phyloP scores from a whole-genome alignment of 2,113 vertebrate species.

The Pterocles orientalis region DNA sequence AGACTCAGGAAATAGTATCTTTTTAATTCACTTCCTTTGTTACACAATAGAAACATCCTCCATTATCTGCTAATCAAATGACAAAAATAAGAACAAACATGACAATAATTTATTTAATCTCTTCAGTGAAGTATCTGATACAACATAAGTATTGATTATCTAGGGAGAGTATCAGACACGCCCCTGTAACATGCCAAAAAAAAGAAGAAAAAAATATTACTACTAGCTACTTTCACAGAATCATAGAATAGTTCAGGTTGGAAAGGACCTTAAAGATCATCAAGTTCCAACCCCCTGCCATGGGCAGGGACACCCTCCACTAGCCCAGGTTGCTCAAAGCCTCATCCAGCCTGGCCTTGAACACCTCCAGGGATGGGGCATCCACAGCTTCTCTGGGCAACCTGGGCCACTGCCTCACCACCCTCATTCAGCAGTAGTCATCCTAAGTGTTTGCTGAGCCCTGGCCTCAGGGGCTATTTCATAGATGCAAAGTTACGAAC shows the following conservation, averaged over 20 bases:
- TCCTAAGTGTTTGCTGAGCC: neutral
- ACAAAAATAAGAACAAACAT: neutral
- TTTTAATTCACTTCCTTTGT: neutral
- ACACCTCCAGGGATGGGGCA: too few relatives aligned
- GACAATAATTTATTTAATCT: neutral
- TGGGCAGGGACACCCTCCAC: too few relatives aligned
- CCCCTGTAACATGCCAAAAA: neutral
- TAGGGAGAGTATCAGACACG: fast-evolving
- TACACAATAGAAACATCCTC: neutral
- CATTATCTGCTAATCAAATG: neutral
- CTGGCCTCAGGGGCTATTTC: neutral
- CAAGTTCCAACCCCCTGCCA: too few relatives aligned
- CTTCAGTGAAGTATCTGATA: neutral
- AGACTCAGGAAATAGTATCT: neutral
- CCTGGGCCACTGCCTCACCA: too few relatives aligned
- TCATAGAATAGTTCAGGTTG: too few relatives aligned
- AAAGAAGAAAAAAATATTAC: neutral
- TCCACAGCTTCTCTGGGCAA: too few relatives aligned
- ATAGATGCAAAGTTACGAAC: neutral
- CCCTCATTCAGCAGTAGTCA: neutral
- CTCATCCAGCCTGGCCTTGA: too few relatives aligned
- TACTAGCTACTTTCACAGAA: neutral
- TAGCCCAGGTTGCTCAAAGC: too few relatives aligned
- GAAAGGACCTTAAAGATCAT: too few relatives aligned
- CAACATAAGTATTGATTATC: neutral